Evolutionary conservation across 1,140 invertebrate genomes (phyloP).

Genomic region (Drosophila subobscura): DNA sequence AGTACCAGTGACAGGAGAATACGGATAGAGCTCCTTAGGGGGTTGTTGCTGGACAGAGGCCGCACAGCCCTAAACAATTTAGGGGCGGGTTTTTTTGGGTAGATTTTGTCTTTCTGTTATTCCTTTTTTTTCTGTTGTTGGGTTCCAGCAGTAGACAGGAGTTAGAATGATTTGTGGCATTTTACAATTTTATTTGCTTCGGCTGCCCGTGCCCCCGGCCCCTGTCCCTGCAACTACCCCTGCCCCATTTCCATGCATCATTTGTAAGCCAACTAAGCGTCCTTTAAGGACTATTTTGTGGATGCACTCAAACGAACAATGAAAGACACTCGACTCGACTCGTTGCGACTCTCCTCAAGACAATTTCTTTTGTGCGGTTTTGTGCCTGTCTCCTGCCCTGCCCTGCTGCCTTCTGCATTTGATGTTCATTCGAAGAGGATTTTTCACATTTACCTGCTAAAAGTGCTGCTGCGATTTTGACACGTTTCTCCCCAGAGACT

Average conservation of each 20-base stretch:
- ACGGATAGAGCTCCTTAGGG: background rate
- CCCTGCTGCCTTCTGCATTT: conserved; percentile 44
- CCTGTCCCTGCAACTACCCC: conserved; percentile 11
- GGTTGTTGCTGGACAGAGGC: conserved; percentile 2
- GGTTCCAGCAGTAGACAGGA: conserved; percentile 60
- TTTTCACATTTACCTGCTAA: conserved; percentile 83
- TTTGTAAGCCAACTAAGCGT: conserved; percentile 83
- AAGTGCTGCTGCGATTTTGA: conserved; percentile 71
- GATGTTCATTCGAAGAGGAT: conserved; percentile 67
- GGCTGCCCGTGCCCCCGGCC: conserved; percentile 4
- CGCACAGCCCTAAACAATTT: conserved; percentile 36
- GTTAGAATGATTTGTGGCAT: conserved; percentile 81
- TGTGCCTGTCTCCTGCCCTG: conserved; percentile 1
- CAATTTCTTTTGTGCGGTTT: conserved; percentile 67
- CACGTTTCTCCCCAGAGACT: conserved; percentile 45
- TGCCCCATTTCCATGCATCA: conserved; percentile 62
- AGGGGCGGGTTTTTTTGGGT: conserved; percentile 58
- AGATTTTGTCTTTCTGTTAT: background rate
- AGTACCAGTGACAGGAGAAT: too few relatives aligned
- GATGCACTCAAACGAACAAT: conserved; percentile 80
- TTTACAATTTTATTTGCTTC: conserved; percentile 79
- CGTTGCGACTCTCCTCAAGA: conserved; percentile 8
- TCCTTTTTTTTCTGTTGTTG: conserved; percentile 24
- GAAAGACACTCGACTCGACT: conserved; percentile 53
- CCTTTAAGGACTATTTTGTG: conserved; percentile 83